These are phyloP conservation scores for Microcebus griseorufus DNA, from an alignment of 2,113 vertebrate genomes.

Conservation along the genomic window DNA sequence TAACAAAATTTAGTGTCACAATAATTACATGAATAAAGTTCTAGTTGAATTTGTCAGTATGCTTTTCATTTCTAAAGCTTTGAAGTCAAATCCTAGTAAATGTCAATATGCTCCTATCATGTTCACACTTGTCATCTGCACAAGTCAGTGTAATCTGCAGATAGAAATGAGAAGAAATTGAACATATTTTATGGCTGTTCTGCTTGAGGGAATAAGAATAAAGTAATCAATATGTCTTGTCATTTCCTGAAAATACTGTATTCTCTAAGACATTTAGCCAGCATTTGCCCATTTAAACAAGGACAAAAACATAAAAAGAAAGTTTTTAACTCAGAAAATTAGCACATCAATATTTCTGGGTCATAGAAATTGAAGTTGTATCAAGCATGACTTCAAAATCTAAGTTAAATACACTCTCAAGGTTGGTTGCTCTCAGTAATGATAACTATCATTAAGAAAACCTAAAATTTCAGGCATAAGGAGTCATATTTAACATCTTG, in stretches of 20 bases:
- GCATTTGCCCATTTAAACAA: conserved; percentile 75
- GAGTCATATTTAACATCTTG: neutral
- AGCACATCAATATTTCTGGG: conserved; percentile 56
- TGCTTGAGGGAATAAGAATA: conserved; percentile 71
- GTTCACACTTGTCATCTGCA: conserved; percentile 37
- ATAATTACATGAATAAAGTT: conserved; percentile 1
- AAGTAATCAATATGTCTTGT: conserved; percentile 72
- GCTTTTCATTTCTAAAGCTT: conserved; percentile 49
- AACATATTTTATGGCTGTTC: conserved; percentile 74
- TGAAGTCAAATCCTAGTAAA: conserved; percentile 48
- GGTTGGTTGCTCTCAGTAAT: conserved; percentile 36
- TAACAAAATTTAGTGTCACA: conserved; percentile 21
- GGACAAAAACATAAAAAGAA: conserved; percentile 67
- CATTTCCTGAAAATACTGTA: conserved; percentile 68
- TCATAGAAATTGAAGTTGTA: conserved; percentile 58
- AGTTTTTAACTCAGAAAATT: conserved; percentile 62
- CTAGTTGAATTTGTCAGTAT: conserved; percentile 16
- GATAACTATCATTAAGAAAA: conserved; percentile 42
- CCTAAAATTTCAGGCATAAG: conserved; percentile 46
- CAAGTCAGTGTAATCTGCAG: conserved; percentile 67
- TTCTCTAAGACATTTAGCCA: conserved; percentile 48
- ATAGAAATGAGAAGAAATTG: conserved; percentile 64
- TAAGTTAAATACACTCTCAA: conserved; percentile 48
- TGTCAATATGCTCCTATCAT: conserved; percentile 49
- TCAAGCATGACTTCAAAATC: conserved; percentile 34